These are phyloP conservation scores for Alligator sinensis DNA, from an alignment of 2,113 vertebrate genomes.

Conservation along the genomic window DNA sequence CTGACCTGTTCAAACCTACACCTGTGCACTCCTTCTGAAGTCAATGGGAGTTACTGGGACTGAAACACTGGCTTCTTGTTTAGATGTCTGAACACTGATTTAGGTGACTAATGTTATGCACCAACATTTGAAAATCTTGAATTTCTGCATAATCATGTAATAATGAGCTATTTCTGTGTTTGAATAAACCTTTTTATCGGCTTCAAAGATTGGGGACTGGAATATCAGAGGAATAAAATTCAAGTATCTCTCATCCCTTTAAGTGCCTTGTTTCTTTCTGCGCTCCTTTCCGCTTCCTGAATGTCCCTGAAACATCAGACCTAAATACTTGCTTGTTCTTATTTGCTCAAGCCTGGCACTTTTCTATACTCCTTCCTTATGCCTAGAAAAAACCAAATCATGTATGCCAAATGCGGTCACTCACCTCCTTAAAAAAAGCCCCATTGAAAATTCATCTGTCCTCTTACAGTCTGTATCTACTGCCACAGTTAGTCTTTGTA, in stretches of 20 bases:
- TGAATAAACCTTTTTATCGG: not conserved
- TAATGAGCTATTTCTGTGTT: not conserved
- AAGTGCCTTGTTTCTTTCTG: not conserved
- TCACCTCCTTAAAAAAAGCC: constrained; percentile 40
- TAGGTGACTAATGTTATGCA: not conserved
- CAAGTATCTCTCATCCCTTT: not conserved
- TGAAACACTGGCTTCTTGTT: not conserved
- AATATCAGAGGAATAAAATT: not conserved
- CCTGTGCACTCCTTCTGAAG: not conserved
- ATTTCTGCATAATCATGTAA: not conserved
- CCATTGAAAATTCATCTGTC: not conserved
- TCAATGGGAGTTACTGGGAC: not conserved
- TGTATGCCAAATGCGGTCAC: not conserved
- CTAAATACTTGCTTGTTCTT: constrained; percentile 21
- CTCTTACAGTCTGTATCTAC: not conserved
- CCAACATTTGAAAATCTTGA: not conserved
- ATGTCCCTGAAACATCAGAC: not conserved
- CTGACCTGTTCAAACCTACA: not conserved
- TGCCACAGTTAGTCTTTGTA: constrained; percentile 4
- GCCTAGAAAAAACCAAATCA: constrained; percentile 22
- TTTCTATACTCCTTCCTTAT: constrained; percentile 28
- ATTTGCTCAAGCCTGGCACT: not conserved
- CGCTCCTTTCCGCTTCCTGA: not conserved
- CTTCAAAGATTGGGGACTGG: not conserved
- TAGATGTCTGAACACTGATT: not conserved